Evolutionary conservation across 1,140 invertebrate species (phyloP).

Genomic region (Amyelois transitella): DNA sequence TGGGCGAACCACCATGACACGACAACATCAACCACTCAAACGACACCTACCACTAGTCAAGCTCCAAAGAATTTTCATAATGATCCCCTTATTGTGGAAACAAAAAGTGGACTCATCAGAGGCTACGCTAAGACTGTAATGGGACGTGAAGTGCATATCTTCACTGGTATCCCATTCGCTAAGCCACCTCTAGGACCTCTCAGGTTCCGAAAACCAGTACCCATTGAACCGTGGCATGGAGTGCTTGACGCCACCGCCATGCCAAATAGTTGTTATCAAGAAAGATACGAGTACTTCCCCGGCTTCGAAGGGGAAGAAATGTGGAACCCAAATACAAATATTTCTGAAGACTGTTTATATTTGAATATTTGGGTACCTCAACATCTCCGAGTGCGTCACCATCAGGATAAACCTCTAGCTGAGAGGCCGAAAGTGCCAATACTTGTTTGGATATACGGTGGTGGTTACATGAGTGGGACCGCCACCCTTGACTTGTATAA

Average conservation of each 20-base stretch:
- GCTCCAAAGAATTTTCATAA: slow-evolving; percentile 76
- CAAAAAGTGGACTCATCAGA: slow-evolving; percentile 84
- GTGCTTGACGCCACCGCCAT: slow-evolving; percentile 84
- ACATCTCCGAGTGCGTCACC: slow-evolving; percentile 81
- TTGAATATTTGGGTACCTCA: slow-evolving; percentile 94
- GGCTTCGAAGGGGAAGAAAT: slow-evolving; percentile 94
- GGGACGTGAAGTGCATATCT: slow-evolving; percentile 90
- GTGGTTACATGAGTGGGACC: slow-evolving; percentile 93
- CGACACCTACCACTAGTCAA: slow-evolving; percentile 71
- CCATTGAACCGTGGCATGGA: slow-evolving; percentile 90
- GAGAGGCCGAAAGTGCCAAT: slow-evolving; percentile 82
- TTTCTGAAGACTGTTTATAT: slow-evolving; percentile 95
- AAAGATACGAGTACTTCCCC: slow-evolving; percentile 90
- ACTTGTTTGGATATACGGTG: slow-evolving; percentile 94
- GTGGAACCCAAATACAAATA: slow-evolving; percentile 96
- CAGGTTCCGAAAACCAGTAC: slow-evolving; percentile 90
- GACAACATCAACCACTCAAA: slow-evolving; percentile 66
- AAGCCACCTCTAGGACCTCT: slow-evolving; percentile 92
- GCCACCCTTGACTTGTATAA: slow-evolving; percentile 92
- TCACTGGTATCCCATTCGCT: slow-evolving; percentile 95
- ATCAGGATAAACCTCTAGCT: slow-evolving; percentile 70
- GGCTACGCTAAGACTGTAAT: slow-evolving; percentile 84
- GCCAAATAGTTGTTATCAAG: slow-evolving; percentile 90
- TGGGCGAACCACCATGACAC: slow-evolving; percentile 73
- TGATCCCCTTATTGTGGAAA: slow-evolving; percentile 86